phyloP scores from a whole-genome alignment of 2,888 invertebrate species.

The Julus scandinavius region DNA sequence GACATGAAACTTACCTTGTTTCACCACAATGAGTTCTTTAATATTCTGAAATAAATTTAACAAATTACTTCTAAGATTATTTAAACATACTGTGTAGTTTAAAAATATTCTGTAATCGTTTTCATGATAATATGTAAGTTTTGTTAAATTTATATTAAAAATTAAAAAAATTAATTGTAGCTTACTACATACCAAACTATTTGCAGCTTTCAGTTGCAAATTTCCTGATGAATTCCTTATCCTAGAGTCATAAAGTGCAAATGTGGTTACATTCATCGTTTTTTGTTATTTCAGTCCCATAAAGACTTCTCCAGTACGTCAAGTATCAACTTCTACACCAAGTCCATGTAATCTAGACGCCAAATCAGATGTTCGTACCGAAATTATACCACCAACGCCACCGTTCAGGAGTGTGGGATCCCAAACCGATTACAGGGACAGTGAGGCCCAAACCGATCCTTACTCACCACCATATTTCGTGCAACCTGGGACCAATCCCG shows the following conservation, averaged over 20 bases:
- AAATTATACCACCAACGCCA: conserved; percentile 50
- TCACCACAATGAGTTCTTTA: no score
- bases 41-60: no score
- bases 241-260: background rate
- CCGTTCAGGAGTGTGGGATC: conserved; percentile 68
- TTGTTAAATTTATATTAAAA: no score
- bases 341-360: background rate
- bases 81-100: no score
- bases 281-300: background rate
- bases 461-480: conserved; percentile 77
- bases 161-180: no score
- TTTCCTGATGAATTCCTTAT: background rate
- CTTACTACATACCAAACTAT: no score
- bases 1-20: no score
- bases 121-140: no score
- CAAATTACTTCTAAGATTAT: no score
- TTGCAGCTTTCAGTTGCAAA: background rate
- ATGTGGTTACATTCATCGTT: background rate
- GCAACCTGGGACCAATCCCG: conserved; percentile 69
- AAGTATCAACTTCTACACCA: background rate
- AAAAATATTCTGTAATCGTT: no score
- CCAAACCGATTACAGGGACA: conserved; percentile 80
- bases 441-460: conserved; percentile 80
- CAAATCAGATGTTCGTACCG: conserved; percentile 35
- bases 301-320: background rate